These are phyloP conservation scores for Heliconius aoede DNA, from an alignment of 2,888 invertebrate species.

Conservation along the genomic window DNA sequence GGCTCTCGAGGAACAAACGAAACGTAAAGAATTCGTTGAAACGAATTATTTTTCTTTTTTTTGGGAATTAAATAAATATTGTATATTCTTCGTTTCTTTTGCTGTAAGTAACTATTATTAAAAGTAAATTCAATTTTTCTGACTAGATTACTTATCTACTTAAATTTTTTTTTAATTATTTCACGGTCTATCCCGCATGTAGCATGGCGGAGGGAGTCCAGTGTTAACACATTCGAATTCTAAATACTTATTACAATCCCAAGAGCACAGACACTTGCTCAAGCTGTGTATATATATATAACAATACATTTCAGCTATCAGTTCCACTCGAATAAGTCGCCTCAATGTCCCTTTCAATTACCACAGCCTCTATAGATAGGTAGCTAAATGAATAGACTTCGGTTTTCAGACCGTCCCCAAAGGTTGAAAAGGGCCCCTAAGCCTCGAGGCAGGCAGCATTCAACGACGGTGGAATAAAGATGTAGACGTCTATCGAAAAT, in stretches of 20 bases:
- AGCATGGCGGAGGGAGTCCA: too few species aligned
- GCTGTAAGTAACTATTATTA: neutral
- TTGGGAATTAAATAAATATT: slow-evolving; percentile 21
- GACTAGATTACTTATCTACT: neutral
- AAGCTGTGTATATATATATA: slow-evolving; percentile 54
- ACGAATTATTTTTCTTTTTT: slow-evolving; percentile 24
- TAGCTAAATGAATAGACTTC: slow-evolving; percentile 73
- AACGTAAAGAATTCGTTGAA: slow-evolving; percentile 29
- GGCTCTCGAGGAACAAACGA: slow-evolving; percentile 36
- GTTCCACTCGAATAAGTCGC: slow-evolving; percentile 70
- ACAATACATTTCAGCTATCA: slow-evolving; percentile 67
- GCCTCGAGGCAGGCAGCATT: slow-evolving; percentile 67
- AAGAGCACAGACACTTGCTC: slow-evolving; percentile 17
- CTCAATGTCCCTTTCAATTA: slow-evolving; percentile 78
- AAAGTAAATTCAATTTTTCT: neutral
- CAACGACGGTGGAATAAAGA: slow-evolving; percentile 74
- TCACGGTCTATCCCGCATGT: too few species aligned
- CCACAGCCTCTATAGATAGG: slow-evolving; percentile 67
- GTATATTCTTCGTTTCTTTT: neutral
- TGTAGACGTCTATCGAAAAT: slow-evolving; percentile 64
- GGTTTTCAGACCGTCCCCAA: slow-evolving; percentile 68
- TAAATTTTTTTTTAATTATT: neutral
- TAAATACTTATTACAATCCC: slow-evolving; percentile 2
- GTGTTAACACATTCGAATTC: too few species aligned
- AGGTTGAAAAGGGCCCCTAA: slow-evolving; percentile 68